phyloP scores from a whole-genome alignment of 37 sponge, comb jelly and placozoan genomes.

The Tethya wilhelma region DNA sequence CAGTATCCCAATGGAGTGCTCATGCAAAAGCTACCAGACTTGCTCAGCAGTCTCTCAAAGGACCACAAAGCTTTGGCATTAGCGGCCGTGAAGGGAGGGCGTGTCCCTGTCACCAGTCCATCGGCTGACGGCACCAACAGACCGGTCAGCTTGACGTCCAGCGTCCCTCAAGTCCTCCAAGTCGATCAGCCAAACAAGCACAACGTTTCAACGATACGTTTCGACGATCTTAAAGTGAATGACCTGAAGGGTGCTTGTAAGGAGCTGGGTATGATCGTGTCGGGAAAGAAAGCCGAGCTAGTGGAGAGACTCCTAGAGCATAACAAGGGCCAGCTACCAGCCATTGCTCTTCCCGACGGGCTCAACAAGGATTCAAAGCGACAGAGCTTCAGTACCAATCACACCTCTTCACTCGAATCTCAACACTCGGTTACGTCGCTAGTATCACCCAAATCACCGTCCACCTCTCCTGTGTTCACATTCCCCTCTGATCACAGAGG shows the following conservation, averaged over 20 bases:
- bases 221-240: slow-evolving; percentile 82
- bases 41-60: slow-evolving; percentile 42
- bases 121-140: not conserved
- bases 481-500: slow-evolving; percentile 36
- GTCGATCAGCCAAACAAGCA: slow-evolving; percentile 66
- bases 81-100: slow-evolving; percentile 8
- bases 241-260: slow-evolving; percentile 75
- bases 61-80: slow-evolving; percentile 8
- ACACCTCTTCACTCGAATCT: slow-evolving; percentile 22
- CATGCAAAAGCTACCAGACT: slow-evolving; percentile 78
- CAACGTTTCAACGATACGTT: slow-evolving; percentile 31
- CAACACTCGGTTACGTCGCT: slow-evolving; percentile 26
- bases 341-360: slow-evolving; percentile 46
- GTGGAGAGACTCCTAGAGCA: slow-evolving; percentile 79
- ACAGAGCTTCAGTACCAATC: slow-evolving; percentile 18
- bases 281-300: slow-evolving; percentile 89
- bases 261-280: slow-evolving; percentile 78
- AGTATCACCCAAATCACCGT: slow-evolving; percentile 33
- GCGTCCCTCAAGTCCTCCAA: slow-evolving; percentile 39
- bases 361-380: slow-evolving; percentile 15
- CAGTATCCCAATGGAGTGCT: slow-evolving; percentile 79
- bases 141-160: not conserved
- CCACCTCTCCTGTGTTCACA: slow-evolving; percentile 54
- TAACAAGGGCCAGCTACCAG: slow-evolving; percentile 72
- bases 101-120: not conserved